phyloP scores from a whole-genome alignment of 2,888 invertebrate species.

The Hemithea aestivaria region DNA sequence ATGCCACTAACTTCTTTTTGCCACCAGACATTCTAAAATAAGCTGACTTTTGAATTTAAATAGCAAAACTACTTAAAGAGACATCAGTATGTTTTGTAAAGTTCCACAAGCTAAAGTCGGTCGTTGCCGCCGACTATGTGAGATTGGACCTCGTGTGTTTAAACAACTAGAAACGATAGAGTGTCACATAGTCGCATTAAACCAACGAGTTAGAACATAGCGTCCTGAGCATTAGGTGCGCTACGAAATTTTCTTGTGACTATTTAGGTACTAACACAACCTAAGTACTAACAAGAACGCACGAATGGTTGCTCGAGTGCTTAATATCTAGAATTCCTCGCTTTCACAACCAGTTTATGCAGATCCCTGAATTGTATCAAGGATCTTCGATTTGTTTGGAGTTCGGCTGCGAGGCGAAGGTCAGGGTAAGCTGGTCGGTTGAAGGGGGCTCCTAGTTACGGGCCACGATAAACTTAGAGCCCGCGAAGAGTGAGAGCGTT shows the following conservation, averaged over 20 bases:
- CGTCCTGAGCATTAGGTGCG: conserved; percentile 33
- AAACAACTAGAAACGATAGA: conserved; percentile 4
- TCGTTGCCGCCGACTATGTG: conserved; percentile 7
- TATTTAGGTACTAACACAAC: conserved; percentile 41
- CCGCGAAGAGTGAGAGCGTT: conserved; percentile 71
- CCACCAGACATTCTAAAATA: not conserved
- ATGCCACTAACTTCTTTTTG: too few relatives aligned
- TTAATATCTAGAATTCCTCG: conserved; percentile 72
- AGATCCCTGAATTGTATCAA: conserved; percentile 16
- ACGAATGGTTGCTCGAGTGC: conserved; percentile 55
- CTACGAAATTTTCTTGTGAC: conserved; percentile 58
- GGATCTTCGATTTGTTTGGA: conserved; percentile 32
- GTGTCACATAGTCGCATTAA: conserved; percentile 14
- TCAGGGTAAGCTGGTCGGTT: conserved; percentile 45
- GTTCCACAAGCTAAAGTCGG: conserved; percentile 5
- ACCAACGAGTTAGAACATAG: conserved; percentile 28
- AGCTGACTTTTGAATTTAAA: not conserved
- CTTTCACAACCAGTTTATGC: conserved; percentile 37
- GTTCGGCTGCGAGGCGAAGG: conserved; percentile 31
- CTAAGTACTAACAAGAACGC: conserved; percentile 61
- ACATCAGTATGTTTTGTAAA: conserved; percentile 12
- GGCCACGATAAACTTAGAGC: conserved; percentile 70
- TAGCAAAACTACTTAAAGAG: conserved; percentile 12
- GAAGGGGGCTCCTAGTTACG: conserved; percentile 62
- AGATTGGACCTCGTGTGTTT: conserved; percentile 3